Conservation (phyloP, 2,113 vertebrate genomes). For the Progne subis region DNA sequence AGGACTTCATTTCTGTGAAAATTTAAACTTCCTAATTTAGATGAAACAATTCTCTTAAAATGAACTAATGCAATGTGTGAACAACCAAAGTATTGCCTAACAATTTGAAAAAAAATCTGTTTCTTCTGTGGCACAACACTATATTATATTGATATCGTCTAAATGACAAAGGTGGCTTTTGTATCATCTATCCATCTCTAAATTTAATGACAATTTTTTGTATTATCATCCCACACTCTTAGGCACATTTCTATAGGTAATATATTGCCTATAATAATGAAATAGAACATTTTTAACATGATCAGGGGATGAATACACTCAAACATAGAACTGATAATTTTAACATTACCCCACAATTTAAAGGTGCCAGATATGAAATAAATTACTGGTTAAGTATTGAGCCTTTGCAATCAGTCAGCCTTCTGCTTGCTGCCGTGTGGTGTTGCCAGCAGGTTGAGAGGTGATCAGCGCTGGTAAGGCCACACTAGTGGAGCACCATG, state of each 20-base stretch:
- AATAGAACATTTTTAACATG: not conserved
- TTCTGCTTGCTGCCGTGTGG: not conserved
- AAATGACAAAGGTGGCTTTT: not conserved
- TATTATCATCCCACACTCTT: not conserved
- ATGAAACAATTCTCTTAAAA: not conserved
- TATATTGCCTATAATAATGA: not conserved
- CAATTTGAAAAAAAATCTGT: not conserved
- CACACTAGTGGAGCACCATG: not conserved
- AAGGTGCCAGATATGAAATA: not conserved
- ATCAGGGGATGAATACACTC: not conserved
- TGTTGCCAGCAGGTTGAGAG: not conserved
- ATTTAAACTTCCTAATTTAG: constrained; percentile 39
- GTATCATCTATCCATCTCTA: not conserved
- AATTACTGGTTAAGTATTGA: not conserved
- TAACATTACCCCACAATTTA: not conserved
- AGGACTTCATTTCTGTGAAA: constrained; percentile 56
- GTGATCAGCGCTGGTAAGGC: not conserved
- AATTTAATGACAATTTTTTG: not conserved
- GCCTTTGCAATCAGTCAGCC: not conserved
- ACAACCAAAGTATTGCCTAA: not conserved
- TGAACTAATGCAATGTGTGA: not conserved
- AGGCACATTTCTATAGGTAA: not conserved
- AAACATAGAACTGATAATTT: not conserved
- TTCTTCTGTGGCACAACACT: not conserved
- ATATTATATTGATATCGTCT: not conserved